Evolutionary conservation across 2,113 vertebrate species (phyloP).

Genomic region (Pangasianodon hypophthalmus): DNA sequence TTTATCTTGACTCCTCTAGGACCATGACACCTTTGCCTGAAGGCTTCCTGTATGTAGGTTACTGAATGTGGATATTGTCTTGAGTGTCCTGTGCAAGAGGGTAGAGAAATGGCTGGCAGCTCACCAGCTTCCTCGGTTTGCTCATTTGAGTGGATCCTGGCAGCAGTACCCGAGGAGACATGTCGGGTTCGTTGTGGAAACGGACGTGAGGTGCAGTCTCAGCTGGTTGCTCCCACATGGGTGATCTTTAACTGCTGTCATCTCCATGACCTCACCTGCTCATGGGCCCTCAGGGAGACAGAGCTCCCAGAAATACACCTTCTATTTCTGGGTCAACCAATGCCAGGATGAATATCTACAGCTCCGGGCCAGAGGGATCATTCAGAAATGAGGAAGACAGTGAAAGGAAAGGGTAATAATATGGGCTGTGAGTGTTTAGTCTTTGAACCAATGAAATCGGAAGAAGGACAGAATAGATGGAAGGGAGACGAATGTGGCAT

Average conservation of each 20-base stretch:
- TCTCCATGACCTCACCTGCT: slow-evolving; percentile 43
- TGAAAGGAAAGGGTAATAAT: not conserved
- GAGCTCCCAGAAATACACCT: slow-evolving; percentile 28
- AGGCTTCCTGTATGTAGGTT: slow-evolving; percentile 6
- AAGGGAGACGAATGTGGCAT: not conserved
- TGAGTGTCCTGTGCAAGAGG: not conserved
- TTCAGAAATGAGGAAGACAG: not conserved
- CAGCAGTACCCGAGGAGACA: slow-evolving; percentile 21
- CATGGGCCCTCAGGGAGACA: slow-evolving; percentile 41
- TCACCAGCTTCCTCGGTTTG: slow-evolving; percentile 11
- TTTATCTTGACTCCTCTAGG: not conserved
- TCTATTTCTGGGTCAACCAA: slow-evolving; percentile 42
- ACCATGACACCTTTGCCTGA: slow-evolving; percentile 1
- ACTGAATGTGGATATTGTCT: not conserved
- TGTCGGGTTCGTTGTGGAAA: slow-evolving; percentile 28
- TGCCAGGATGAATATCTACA: slow-evolving; percentile 21
- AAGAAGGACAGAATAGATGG: not conserved
- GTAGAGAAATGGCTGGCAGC: not conserved
- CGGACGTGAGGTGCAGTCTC: slow-evolving; percentile 26
- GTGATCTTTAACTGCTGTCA: slow-evolving; percentile 51
- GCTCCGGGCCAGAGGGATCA: slow-evolving; percentile 31
- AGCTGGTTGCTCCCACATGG: slow-evolving; percentile 37
- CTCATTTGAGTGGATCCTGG: slow-evolving; percentile 25
- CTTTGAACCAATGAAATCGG: slow-evolving; percentile 3
- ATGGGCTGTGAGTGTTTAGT: not conserved